Base-by-base conservation (phyloP, 2,888 invertebrate species). In the Gisinianus flammeolus region DNA sequence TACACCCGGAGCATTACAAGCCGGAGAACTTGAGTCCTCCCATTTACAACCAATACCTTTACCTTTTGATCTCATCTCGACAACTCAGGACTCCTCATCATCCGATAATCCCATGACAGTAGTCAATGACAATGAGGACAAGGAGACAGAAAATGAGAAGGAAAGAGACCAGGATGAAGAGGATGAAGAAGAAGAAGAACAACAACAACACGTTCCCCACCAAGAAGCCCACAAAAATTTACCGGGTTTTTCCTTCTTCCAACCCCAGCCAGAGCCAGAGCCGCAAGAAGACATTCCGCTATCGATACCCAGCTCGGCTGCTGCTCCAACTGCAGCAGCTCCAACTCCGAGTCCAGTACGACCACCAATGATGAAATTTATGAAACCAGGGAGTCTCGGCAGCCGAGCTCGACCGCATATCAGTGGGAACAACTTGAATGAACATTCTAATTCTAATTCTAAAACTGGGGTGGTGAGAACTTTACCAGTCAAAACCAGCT, bases 401-500 rank as follows among this genome's bases (percentile, higher is more conserved):
- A 66, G 66, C 8, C 66, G 28, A 6, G 19, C 30, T 5, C 22
- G 64, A 24, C 64, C 64, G n/a, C n/a, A n/a, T n/a, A 64, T 19
- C 26, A 67, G 16, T 19, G 26, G 2, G 6, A 68, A 22, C 4
- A 26, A 5, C 35, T 69, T n/a, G 26, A 52, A 8, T 52, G 35
- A 44, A 3, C 19, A 44, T n/a, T n/a, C 5, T 1, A 66, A 19
- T n/a, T n/a, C n/a, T n/a, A 24, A 28, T n/a, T n/a, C n/a, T n/a
- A 24, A 28, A 44, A 44, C 44, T 12, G 19, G 44, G 44, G 44
- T 12, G 19, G 24, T 28, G 67, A 26, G 54, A 12, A 30, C 28
- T 28, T 31, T 30, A 19, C 71, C 72, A 22, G 52, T 77, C 22
- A 31, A 44, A 16, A 77, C 72, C 2, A 44, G 24, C 24, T 66